Conservation (phyloP, 1,140 invertebrate genomes). For the Drosophila bocqueti region DNA sequence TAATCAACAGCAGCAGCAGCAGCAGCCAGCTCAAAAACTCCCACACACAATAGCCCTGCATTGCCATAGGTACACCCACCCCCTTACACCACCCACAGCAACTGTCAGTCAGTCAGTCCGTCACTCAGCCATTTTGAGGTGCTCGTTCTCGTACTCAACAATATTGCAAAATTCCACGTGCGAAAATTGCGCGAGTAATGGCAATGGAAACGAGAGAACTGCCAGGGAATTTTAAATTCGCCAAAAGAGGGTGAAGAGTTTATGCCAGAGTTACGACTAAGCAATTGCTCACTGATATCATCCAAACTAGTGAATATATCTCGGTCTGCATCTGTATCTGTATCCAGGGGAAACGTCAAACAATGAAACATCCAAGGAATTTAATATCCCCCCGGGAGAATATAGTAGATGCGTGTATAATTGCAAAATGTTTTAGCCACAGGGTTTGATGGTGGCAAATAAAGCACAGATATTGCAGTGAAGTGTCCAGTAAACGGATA, state of each 20-base stretch:
- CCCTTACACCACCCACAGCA: not conserved
- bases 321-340: not conserved
- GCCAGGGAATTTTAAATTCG: constrained; percentile 71
- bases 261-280: constrained; percentile 18
- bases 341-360: not conserved
- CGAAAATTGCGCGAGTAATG: constrained; percentile 80
- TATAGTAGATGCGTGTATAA: constrained; percentile 16
- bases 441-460: not conserved
- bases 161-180: constrained; percentile 82
- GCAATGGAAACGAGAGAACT: constrained; percentile 63
- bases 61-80: not conserved
- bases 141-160: constrained; percentile 44
- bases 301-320: not conserved
- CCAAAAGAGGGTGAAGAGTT: constrained; percentile 23
- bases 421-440: constrained; percentile 20
- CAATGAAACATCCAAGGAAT: constrained; percentile 1
- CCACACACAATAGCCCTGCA: constrained; percentile 2
- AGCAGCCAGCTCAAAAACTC: constrained; percentile 22
- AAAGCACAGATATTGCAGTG: not conserved
- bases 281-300: constrained; percentile 8
- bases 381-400: not conserved
- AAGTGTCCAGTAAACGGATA: not conserved
- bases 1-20: constrained; percentile 70
- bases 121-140: constrained; percentile 16
- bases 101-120: constrained; percentile 30